Base-by-base conservation (phyloP, 2,113 vertebrate genomes). In the Pholis gunnellus region DNA sequence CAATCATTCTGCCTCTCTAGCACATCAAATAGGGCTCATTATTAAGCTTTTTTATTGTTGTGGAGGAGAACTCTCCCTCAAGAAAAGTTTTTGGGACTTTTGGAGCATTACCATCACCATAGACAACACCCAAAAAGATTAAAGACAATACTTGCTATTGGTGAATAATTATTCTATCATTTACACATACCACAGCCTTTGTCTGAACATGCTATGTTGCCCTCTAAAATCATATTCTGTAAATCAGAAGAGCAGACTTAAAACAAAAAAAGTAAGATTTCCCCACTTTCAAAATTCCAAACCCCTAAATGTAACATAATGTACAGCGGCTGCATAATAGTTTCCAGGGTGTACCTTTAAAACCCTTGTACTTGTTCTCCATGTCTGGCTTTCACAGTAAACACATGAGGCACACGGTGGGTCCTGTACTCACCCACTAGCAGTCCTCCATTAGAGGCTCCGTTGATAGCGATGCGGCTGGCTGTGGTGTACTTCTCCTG, bases 381-480 rank as follows among this genome's bases (percentile, higher is more conserved):
- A 6, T 20, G 11, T 63, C 70, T 22, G 22, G 14, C 50, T 70
- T 38, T 66, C 27, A 13, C 22, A 42, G 27, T 60, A 25, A 75
- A 57, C 40, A 56, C 52, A 42, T 15, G 27, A 25, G 29, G 56
- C 40, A 75, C 75, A 72, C 34, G 57, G 70, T 10, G 10, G 25
- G 20, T n/a, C 56, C 59, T 61, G 59, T 8, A 60, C 94, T 60
- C 72, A 95, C 95, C 95, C 54, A 95, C 92, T 0, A 96, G 92
- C 81, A 96, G 93, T 0, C 95, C 95, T 15, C 95, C 95, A 9
- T 96, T 96, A 8, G 95, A 96, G 5, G 87, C 94, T 64, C 95
- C 95, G 18, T 95, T 95, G 85, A 95, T 95, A 48, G 95, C 83
- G 42, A 95, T 92, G 72, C 73, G 89, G 25, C 75, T 84, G 75